Conservation (phyloP, 2,113 vertebrate species). For the Typhlomys cinereus region DNA sequence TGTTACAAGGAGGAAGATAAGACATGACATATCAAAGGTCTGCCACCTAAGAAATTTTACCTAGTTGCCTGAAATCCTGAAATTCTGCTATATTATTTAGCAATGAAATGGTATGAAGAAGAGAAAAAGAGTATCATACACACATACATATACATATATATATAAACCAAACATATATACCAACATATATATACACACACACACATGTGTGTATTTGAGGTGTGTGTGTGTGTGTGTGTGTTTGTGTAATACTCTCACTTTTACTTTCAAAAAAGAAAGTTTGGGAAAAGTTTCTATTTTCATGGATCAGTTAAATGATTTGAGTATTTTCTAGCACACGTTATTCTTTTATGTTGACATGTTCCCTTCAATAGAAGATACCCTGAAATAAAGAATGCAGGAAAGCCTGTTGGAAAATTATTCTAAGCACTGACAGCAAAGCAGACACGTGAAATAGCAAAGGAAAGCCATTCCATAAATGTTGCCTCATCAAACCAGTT, state of each 20-base stretch:
- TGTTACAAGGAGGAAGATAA: background rate
- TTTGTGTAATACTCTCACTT: background rate
- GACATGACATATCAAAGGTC: background rate
- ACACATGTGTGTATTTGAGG: too few species aligned
- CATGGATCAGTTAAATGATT: slow-evolving; percentile 18
- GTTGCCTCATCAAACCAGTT: background rate
- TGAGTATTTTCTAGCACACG: background rate
- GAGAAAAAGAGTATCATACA: background rate
- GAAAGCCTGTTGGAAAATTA: background rate
- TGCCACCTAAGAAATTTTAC: background rate
- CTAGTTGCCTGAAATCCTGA: background rate
- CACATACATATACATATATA: background rate
- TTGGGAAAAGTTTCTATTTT: background rate
- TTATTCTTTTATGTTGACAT: background rate
- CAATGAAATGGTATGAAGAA: background rate
- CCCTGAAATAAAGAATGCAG: background rate
- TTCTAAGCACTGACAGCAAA: background rate
- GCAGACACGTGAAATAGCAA: background rate
- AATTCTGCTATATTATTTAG: background rate
- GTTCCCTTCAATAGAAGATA: background rate
- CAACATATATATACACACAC: too few species aligned
- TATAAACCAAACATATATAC: too few species aligned
- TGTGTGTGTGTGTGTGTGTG: too few species aligned
- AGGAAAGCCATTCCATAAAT: background rate
- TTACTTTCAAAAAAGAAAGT: background rate